phyloP scores from a whole-genome alignment of 2,888 invertebrate species.

The Holacanthella duospinosa region DNA sequence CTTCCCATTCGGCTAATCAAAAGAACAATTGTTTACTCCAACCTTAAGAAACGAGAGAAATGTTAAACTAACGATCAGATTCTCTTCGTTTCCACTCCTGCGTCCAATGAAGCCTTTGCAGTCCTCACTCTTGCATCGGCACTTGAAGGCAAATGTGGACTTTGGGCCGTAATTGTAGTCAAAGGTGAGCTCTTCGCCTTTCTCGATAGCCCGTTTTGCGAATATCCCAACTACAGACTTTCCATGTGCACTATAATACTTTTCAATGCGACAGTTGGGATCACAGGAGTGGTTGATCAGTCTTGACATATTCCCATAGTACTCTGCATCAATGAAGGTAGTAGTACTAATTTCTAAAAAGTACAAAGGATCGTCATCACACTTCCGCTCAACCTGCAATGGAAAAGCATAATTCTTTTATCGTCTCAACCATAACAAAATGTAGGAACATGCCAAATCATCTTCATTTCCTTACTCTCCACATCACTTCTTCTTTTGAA shows the following conservation, averaged over 20 bases:
- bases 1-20: not conserved
- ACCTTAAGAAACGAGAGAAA: too few relatives aligned
- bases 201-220: slow-evolving; percentile 19
- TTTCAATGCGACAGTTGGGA: slow-evolving; percentile 30
- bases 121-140: slow-evolving; percentile 24
- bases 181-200: slow-evolving; percentile 32
- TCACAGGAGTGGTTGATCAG: slow-evolving; percentile 35
- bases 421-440: not conserved
- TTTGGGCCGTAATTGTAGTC: slow-evolving; percentile 26
- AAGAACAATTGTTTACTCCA: slow-evolving; percentile 6
- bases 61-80: slow-evolving; percentile 1
- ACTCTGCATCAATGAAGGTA: slow-evolving; percentile 32
- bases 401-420: too few relatives aligned
- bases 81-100: slow-evolving; percentile 8
- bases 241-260: slow-evolving; percentile 24
- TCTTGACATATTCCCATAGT: slow-evolving; percentile 28
- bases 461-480: slow-evolving; percentile 15
- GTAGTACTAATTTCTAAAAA: slow-evolving; percentile 26
- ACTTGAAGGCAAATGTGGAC: slow-evolving; percentile 25
- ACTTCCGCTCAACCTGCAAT: slow-evolving; percentile 14
- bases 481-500: slow-evolving; percentile 19
- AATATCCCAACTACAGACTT: slow-evolving; percentile 31
- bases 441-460: not conserved
- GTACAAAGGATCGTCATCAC: slow-evolving; percentile 31
- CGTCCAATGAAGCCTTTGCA: slow-evolving; percentile 28